Evolutionary conservation across 2,797 vertebrate genomes (phyloP).

Genomic region (Pogonophryne albipinna): DNA sequence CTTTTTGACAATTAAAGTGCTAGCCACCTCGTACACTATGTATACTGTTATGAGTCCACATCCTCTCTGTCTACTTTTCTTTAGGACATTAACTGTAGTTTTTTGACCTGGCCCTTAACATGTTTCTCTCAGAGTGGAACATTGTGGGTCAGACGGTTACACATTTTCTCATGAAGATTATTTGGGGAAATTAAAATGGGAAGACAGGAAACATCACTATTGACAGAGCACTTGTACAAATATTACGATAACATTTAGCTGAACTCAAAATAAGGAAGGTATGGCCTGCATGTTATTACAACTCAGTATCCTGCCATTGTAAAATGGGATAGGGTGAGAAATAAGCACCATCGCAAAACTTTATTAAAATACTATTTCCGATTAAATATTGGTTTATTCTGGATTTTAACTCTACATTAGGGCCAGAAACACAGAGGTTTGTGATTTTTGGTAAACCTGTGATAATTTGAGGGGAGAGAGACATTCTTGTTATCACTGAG

Average conservation of each 20-base stretch:
- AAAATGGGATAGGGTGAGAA: slow-evolving; percentile 42
- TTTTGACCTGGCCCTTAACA: background rate
- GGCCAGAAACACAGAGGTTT: background rate
- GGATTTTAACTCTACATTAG: slow-evolving; percentile 8
- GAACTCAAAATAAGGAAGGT: slow-evolving; percentile 80
- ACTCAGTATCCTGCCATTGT: slow-evolving; percentile 82
- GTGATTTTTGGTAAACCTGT: slow-evolving; percentile 4
- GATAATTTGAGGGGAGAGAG: slow-evolving; percentile 33
- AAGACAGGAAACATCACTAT: slow-evolving; percentile 72
- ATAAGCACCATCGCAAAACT: slow-evolving; percentile 29
- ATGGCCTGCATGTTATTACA: slow-evolving; percentile 72
- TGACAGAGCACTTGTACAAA: slow-evolving; percentile 74
- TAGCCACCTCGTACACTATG: background rate
- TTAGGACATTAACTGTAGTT: background rate
- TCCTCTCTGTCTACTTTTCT: background rate
- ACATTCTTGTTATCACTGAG: slow-evolving; percentile 27
- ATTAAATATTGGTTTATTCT: background rate
- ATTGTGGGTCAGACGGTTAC: slow-evolving; percentile 1
- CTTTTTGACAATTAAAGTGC: background rate
- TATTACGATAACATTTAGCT: slow-evolving; percentile 74
- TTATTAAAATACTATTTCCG: slow-evolving; percentile 22
- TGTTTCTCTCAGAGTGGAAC: background rate
- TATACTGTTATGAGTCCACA: background rate
- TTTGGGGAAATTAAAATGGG: slow-evolving; percentile 55
- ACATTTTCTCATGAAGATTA: slow-evolving; percentile 38